phyloP scores from a whole-genome alignment of 2,797 vertebrate species.

The Sorex maritimensis region DNA sequence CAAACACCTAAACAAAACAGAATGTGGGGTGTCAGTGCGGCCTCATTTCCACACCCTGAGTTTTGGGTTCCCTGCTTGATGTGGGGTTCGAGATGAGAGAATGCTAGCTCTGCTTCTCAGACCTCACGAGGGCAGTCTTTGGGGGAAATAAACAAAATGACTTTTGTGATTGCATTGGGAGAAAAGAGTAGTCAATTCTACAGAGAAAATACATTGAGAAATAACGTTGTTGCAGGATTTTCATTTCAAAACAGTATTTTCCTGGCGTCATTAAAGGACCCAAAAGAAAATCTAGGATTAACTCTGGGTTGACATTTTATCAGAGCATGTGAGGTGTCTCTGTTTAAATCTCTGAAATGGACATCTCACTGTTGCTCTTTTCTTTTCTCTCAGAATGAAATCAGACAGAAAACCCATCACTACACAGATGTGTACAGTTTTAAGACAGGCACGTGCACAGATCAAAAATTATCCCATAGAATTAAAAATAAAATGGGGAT shows the following conservation, averaged over 20 bases:
- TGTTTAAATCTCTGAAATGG: background rate
- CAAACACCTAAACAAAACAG: no score
- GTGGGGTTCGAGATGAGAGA: background rate
- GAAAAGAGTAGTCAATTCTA: background rate
- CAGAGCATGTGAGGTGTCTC: background rate
- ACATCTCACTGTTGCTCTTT: background rate
- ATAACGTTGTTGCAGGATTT: background rate
- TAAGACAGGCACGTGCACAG: background rate
- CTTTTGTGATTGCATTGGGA: background rate
- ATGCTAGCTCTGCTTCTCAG: background rate
- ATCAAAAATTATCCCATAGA: background rate
- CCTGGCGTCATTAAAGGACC: background rate
- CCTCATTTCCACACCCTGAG: background rate
- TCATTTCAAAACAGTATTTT: conserved; percentile 30
- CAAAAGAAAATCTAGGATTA: conserved; percentile 18
- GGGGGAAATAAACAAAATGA: background rate
- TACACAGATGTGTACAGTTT: background rate
- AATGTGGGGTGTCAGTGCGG: background rate
- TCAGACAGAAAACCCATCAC: background rate
- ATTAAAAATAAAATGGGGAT: background rate
- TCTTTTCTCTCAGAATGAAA: background rate
- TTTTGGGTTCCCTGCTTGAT: background rate
- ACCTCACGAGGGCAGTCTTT: background rate
- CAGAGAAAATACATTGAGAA: background rate
- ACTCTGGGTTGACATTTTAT: background rate